Evolutionary conservation across 2,113 vertebrate genomes (phyloP), one percentile per base, ranked within the genome.

Genomic region (Turnix velox): DNA sequence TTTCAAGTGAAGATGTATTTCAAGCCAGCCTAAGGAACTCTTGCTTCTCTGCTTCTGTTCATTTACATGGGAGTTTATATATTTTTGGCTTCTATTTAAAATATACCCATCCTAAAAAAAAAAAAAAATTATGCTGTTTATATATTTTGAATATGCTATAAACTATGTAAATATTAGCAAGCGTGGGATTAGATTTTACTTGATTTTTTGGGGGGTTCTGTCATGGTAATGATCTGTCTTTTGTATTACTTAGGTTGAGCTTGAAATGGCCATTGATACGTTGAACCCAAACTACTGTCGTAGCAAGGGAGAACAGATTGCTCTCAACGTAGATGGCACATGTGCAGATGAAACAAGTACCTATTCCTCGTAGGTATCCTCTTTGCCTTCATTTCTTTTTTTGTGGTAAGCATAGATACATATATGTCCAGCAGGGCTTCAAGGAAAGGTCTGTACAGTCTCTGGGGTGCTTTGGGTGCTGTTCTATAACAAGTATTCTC

Each of bases 241-340:
- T 85, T 31, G 1, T 68, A 0, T 42, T 69, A 9, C 37, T 92
- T 71, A 99, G 99, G 98, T 99, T 82, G 98, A 98, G 73, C 96
- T 98, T 3, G 99, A 99, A 94, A 98, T 99, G 97, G 98, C 98
- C 68, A 98, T 99, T 31, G 98, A 99, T 94, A 98, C 98, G 27
- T 92, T 98, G 96, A 99, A 99, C 84, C 98, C 99, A 17, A 99
- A 99, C 96, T 99, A 99, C 91, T 99, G 99, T 87, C 98, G 98
- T 90, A 99, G 99, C 96, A 99, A 99, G 97, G 99, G 99, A 84
- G 99, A 99, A 74, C 99, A 99, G 96, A 99, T 99, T 0, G 99
- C 99, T 2, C 97, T 99, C 84, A 99, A 99, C 1, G 99, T 99
- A 68, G 99, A 99, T 3, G 99, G 99, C 27, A 97, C 98, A 0